These are phyloP conservation scores for Mesopsocus fuscifrons DNA, from an alignment of 2,888 invertebrate genomes.

Conservation along the genomic window DNA sequence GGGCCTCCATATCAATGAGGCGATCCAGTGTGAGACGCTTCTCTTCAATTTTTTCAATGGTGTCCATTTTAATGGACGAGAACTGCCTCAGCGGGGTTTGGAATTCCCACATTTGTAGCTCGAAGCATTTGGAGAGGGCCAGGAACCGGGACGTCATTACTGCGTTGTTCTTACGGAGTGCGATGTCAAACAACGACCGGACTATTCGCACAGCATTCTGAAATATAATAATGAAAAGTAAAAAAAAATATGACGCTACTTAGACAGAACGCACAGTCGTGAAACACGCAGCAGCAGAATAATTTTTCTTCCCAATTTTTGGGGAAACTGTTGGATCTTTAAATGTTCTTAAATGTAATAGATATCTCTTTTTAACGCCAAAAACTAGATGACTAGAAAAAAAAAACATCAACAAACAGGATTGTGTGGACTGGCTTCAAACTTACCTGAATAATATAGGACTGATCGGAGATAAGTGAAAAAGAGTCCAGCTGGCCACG, in stretches of 20 bases:
- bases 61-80: constrained; percentile 50
- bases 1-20: constrained; percentile 68
- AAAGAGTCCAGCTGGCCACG: constrained; percentile 61
- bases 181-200: constrained; percentile 86
- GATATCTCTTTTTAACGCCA: no score
- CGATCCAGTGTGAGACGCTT: constrained; percentile 47
- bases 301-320: no score
- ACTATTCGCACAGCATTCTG: constrained; percentile 83
- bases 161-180: constrained; percentile 74
- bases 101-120: constrained; percentile 76
- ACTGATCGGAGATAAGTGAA: constrained; percentile 72
- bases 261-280: no score
- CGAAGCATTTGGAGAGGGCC: constrained; percentile 79
- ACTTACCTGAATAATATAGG: constrained; percentile 69
- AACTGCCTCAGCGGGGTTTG: constrained; percentile 77
- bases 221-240: no score
- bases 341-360: constrained; percentile 18
- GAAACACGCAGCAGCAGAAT: no score
- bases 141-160: constrained; percentile 72
- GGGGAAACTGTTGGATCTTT: no score
- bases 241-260: neutral
- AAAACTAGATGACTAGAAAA: constrained; percentile 5
- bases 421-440: neutral
- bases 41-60: constrained; percentile 64
- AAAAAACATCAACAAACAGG: constrained; percentile 7